Evolutionary conservation across 2,113 vertebrate species (phyloP).

Genomic region (Podarcis cretensis): DNA sequence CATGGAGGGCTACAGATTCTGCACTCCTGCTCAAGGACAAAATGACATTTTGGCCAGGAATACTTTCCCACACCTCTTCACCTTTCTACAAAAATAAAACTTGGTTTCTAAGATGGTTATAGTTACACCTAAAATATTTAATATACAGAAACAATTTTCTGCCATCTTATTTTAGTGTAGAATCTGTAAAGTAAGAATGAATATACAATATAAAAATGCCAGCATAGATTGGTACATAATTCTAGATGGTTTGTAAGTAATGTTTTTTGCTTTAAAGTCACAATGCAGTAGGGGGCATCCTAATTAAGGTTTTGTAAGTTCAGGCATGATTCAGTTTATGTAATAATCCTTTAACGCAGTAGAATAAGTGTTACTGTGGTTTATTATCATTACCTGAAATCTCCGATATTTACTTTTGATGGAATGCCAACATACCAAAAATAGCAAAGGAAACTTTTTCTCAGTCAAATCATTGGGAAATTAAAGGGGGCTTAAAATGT

Average conservation of each 20-base stretch:
- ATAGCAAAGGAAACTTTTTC: not conserved
- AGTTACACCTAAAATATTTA: not conserved
- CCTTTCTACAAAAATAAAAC: not conserved
- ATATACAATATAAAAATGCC: not conserved
- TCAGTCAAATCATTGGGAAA: not conserved
- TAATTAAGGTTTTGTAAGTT: slow-evolving; percentile 33
- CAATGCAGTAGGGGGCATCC: slow-evolving; percentile 63
- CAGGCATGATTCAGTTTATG: not conserved
- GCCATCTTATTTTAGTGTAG: no score
- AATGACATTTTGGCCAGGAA: not conserved
- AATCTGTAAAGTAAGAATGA: not conserved
- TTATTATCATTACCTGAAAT: slow-evolving; percentile 12
- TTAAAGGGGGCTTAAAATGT: not conserved
- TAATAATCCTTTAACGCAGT: not conserved
- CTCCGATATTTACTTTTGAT: not conserved
- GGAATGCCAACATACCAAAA: not conserved
- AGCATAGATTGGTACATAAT: not conserved
- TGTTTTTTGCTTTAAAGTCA: slow-evolving; percentile 17
- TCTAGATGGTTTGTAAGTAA: not conserved
- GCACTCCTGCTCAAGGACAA: not conserved
- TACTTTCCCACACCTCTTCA: not conserved
- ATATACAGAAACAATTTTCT: not conserved
- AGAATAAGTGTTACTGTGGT: not conserved
- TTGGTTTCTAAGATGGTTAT: not conserved
- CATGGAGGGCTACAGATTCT: not conserved